Evolutionary conservation across 2,113 vertebrate genomes (phyloP).

Genomic region (Buteo buteo): DNA sequence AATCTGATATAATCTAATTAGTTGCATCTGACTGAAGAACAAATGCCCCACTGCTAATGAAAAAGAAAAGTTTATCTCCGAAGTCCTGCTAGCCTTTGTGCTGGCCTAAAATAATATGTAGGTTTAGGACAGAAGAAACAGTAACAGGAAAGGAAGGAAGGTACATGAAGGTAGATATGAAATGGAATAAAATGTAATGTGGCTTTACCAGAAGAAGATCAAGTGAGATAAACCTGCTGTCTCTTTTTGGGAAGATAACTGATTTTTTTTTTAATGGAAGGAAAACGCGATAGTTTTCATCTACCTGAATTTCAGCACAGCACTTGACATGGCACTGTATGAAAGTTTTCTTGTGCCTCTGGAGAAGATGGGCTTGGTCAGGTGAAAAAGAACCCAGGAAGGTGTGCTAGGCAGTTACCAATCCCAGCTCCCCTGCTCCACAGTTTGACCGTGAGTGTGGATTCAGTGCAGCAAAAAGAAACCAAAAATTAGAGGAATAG

Average conservation of each 20-base stretch:
- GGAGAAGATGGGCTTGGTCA: neutral
- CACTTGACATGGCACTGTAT: accelerated
- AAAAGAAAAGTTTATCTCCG: neutral
- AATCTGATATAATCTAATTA: neutral
- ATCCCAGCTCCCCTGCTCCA: neutral
- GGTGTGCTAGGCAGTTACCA: neutral
- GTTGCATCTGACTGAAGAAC: neutral
- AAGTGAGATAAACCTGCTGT: neutral
- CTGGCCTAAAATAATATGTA: neutral
- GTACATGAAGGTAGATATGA: neutral
- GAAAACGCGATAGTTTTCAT: neutral
- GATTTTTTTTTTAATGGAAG: neutral
- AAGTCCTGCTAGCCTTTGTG: neutral
- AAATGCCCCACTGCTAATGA: neutral
- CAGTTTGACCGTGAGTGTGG: accelerated
- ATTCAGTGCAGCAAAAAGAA: neutral
- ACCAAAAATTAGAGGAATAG: neutral
- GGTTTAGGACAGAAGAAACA: neutral
- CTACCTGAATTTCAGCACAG: neutral
- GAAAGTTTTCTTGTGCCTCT: neutral
- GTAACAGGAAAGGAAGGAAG: neutral
- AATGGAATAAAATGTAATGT: neutral
- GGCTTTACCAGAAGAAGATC: neutral
- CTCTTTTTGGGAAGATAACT: neutral
- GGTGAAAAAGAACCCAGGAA: neutral